Base-by-base conservation (phyloP, 1,140 invertebrate genomes). In the Helicorthomorpha holstii region DNA sequence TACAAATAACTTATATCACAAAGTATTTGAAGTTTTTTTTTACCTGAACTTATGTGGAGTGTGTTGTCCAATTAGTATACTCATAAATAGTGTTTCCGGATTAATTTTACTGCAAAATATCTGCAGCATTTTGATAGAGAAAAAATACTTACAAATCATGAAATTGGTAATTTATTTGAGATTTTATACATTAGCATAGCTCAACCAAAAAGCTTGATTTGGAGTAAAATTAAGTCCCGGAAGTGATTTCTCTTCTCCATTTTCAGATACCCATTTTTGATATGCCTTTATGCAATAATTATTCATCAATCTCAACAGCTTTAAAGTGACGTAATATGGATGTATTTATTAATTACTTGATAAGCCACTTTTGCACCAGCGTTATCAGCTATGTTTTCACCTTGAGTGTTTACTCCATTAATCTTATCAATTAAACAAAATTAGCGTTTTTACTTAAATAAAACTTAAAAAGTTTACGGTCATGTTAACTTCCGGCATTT, bases 341-440 rank as follows among this genome's bases (percentile, higher is more conserved):
- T 22, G 4, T 7, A 46, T 7, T 22, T 22, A n/a, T 26, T 34
- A 7, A 4, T 4, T 1, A 86, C 85, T 25, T 77, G 73, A 63
- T 90, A 92, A 0, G 89, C 83, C 57, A 86, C 79, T 62, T 88
- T 88, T 23, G 90, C 76, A 1, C 87, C 87, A 79, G 85, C 85
- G 63, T 90, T 90, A 63, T 92, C 87, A 0, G 89, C 88, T 45
- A 92, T 87, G 63, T 92, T 92, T 69, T 93, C 89, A 80, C 84
- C 85, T 55, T 90, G 67, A 1, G 85, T 90, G 26, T 76, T 69
- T 52, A 79, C 75, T 3, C 88, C 88, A 61, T 90, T 79, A 19
- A 88, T 69, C 78, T 86, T 59, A 49, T 66, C 60, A 2, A n/a
- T n/a, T 53, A 1, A 50, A 12, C 1, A 51, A 25, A 19, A 50